phyloP scores from a whole-genome alignment of 92 coral and sea anemone species.

The Anthopleura xanthogrammica region DNA sequence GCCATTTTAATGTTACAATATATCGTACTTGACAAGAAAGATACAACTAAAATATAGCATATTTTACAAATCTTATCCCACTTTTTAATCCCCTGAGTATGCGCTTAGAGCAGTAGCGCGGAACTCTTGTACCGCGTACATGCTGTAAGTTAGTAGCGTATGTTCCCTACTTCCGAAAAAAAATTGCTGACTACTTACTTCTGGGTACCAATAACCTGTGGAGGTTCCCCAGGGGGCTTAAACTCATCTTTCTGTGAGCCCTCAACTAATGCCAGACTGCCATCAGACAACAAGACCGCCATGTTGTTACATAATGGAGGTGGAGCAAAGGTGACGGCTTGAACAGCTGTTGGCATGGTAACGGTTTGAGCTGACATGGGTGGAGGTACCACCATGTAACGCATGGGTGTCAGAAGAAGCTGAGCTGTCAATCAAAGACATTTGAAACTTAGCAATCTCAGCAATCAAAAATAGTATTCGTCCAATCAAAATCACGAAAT shows the following conservation, averaged over 20 bases:
- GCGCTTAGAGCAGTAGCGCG: too few relatives aligned
- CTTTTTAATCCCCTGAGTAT: too few relatives aligned
- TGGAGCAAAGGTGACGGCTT: constrained; percentile 75
- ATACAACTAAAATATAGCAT: too few relatives aligned
- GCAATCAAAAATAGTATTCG: too few relatives aligned
- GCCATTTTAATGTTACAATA: not conserved
- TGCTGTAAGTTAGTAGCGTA: not conserved
- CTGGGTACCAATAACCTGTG: constrained; percentile 38
- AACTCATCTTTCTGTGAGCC: constrained; percentile 47
- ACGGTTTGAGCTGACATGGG: constrained; percentile 86
- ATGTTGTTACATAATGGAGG: constrained; percentile 66
- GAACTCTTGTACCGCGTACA: too few relatives aligned
- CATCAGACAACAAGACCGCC: constrained; percentile 77
- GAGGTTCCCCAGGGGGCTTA: constrained; percentile 57
- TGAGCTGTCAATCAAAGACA: constrained; percentile 32
- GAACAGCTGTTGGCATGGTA: constrained; percentile 60
- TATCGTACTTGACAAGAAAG: too few relatives aligned
- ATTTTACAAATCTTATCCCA: too few relatives aligned
- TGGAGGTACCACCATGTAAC: constrained; percentile 88
- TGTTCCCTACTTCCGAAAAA: not conserved
- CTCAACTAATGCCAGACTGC: constrained; percentile 60
- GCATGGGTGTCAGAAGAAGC: constrained; percentile 78
- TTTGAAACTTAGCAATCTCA: not conserved
- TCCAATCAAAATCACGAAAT: not conserved
- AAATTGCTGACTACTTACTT: constrained; percentile 33